These are phyloP conservation scores for Bolborhynchus lineola DNA, from an alignment of 2,113 vertebrate species.

Conservation along the genomic window DNA sequence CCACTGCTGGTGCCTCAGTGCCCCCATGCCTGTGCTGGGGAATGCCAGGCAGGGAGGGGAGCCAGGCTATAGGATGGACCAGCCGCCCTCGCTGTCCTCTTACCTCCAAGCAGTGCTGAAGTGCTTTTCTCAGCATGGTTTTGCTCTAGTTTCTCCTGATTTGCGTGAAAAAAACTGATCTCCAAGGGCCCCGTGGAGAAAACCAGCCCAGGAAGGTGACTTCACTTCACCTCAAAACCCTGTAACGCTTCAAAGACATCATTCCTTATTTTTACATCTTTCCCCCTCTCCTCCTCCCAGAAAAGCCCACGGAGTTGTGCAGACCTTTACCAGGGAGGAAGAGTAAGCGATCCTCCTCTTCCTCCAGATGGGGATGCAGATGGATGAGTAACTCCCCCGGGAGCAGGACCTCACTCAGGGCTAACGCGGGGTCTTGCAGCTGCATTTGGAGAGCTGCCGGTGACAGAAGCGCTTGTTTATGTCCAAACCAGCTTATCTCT, in stretches of 20 bases:
- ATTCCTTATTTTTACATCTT: slow-evolving; percentile 48
- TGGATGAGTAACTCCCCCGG: not conserved
- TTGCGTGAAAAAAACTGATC: slow-evolving; percentile 14
- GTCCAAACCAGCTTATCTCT: slow-evolving; percentile 22
- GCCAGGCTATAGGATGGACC: not conserved
- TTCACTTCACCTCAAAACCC: slow-evolving; percentile 54
- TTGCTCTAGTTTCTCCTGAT: slow-evolving; percentile 41
- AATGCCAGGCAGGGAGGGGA: not conserved
- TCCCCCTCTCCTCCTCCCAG: not conserved
- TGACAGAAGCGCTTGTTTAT: slow-evolving; percentile 47
- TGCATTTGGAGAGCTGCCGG: not conserved
- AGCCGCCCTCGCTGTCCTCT: not conserved
- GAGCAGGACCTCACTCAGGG: not conserved
- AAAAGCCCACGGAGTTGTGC: not conserved
- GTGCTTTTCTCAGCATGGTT: slow-evolving; percentile 46
- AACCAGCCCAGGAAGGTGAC: slow-evolving; percentile 52
- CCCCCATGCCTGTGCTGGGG: not conserved
- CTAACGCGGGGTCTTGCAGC: not conserved
- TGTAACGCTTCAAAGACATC: slow-evolving; percentile 25
- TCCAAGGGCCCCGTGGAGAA: not conserved
- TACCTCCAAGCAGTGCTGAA: not conserved
- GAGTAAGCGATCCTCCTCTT: not conserved
- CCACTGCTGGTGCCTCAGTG: not conserved
- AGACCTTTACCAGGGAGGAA: not conserved
- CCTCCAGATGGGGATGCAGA: slow-evolving; percentile 24